Evolutionary conservation across 2,888 invertebrate genomes (phyloP).

Genomic region (Dermolepida albohirtum): DNA sequence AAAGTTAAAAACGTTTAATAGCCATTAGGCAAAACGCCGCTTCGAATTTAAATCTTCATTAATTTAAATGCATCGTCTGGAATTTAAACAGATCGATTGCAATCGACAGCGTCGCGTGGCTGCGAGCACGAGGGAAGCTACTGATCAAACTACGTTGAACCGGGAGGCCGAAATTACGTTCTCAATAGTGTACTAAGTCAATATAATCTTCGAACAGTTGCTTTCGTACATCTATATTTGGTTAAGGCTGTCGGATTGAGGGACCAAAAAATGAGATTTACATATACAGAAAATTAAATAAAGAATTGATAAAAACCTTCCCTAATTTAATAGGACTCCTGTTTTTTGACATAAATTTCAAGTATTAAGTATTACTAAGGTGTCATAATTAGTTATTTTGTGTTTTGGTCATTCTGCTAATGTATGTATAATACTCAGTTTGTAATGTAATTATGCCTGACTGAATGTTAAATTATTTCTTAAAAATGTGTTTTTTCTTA

Average conservation of each 20-base stretch:
- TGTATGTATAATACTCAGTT: too few species aligned
- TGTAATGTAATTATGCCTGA: too few species aligned
- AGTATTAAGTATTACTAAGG: too few species aligned
- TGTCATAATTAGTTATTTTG: too few species aligned
- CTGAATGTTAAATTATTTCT: too few species aligned
- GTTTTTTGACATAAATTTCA: too few species aligned
- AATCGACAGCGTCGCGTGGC: conserved; percentile 12
- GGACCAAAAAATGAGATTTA: neutral
- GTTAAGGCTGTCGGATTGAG: neutral
- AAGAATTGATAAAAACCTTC: neutral
- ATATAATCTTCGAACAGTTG: conserved; percentile 15
- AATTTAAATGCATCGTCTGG: conserved; percentile 31
- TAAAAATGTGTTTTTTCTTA: too few species aligned
- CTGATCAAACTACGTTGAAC: neutral
- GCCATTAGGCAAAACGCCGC: conserved; percentile 12
- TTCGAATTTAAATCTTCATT: conserved; percentile 29
- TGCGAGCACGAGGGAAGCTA: neutral
- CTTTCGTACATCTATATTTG: conserved; percentile 15
- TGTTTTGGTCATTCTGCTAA: too few species aligned
- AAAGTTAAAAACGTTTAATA: conserved; percentile 8
- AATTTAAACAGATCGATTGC: conserved; percentile 40
- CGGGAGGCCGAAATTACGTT: conserved; percentile 1
- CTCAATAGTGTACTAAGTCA: conserved; percentile 18
- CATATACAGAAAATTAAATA: neutral
- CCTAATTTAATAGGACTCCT: too few species aligned